Conservation (phyloP, 2,113 vertebrate species). For the Mus pahari region DNA sequence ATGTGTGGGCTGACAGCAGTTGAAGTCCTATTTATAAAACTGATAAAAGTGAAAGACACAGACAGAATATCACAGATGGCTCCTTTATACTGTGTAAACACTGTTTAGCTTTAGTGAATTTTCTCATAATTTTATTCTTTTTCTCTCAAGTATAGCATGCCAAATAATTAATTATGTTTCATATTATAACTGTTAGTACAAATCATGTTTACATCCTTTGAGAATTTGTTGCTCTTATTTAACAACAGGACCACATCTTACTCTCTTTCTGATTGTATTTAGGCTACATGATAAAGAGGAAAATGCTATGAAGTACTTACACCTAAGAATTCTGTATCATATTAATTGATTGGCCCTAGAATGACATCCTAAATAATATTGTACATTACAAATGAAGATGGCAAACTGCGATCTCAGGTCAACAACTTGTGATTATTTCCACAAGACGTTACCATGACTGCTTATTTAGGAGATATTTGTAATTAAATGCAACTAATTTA, state of each 20-base stretch:
- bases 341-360: constrained; percentile 22
- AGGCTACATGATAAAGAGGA: constrained; percentile 43
- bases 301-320: constrained; percentile 31
- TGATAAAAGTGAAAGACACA: constrained; percentile 34
- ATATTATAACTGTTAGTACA: constrained; percentile 71
- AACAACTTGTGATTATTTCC: constrained; percentile 12
- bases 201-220: constrained; percentile 65
- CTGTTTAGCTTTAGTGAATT: constrained; percentile 63
- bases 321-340: not conserved
- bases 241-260: constrained; percentile 48
- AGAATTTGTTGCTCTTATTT: constrained; percentile 59
- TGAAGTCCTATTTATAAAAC: constrained; percentile 48
- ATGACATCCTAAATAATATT: constrained; percentile 23
- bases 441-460: not conserved
- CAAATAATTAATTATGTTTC: constrained; percentile 71
- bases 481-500: not conserved
- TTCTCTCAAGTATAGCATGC: constrained; percentile 50
- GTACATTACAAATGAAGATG: not conserved
- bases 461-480: constrained; percentile 15
- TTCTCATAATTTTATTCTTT: constrained; percentile 56
- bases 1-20: not conserved
- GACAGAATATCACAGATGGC: constrained; percentile 55
- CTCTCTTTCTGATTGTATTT: constrained; percentile 37
- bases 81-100: constrained; percentile 59
- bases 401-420: not conserved